Evolutionary conservation across 1,140 invertebrate species (phyloP), one percentile per base, ranked within the genome.

Genomic region (Atta texana): DNA sequence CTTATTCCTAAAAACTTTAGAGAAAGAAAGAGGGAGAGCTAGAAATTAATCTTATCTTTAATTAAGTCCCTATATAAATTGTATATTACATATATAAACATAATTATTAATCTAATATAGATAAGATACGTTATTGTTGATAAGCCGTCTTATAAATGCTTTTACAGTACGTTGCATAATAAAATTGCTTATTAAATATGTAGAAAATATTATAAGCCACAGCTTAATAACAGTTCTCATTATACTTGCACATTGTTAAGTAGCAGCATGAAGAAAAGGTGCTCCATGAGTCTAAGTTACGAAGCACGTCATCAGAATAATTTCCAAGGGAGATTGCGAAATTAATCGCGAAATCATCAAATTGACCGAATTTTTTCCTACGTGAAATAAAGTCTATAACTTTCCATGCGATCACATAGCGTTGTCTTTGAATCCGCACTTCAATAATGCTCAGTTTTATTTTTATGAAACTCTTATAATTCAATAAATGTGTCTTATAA

Each of bases 171-270:
- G 80, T 14, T 84, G 80, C 39, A 61, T 75, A 84, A 49, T 51
- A 75, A 84, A 75, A 75, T 61, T 84, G 80, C 53, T 74, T 74
- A 84, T 74, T 84, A 84, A 84, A 84, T 75, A 84, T 84, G 80
- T 74, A 74, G 39, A 61, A 84, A 84, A 74, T 84, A 49, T 61
- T 51, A 49, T 55, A 24, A 84, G 80, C 55, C 6, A 57, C 6
- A 57, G 53, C n/a, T 49, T 75, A 74, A 82, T 82, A 82, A 84
- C 80, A 75, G 34, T 10, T 74, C 69, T 84, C 80, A 84, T 74
- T 61, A 74, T 74, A 84, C 39, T 61, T 84, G 69, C 69, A 74
- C 55, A 72, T 84, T 74, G 69, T 84, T 74, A 74, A 84, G 69
- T 61, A 63, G 78, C 21, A 71, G 49, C 21, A 44, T 53, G 49